Evolutionary conservation across 2,888 invertebrate genomes (phyloP), one percentile per base, ranked within the genome.

Genomic region (Ennomos fuscantarius): DNA sequence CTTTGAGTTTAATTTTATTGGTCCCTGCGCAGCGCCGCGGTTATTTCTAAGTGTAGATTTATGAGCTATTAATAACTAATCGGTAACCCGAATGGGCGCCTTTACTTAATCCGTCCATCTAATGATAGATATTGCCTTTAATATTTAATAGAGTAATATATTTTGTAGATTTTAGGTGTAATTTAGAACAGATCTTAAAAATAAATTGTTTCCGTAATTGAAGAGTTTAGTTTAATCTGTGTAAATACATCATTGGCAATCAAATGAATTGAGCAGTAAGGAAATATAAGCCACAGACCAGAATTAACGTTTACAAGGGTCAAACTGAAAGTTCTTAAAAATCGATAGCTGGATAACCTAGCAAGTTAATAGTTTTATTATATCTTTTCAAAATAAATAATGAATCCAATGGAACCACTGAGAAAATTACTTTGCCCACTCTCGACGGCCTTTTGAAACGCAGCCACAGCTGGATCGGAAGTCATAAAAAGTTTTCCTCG

Each of bases 101-200:
- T 91, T 90, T 81, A 89, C 87, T 87, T 88, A 89, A 91, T 92
- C 92, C 92, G 92, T 92, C 92, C 92, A 89, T 91, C 84, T 91
- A 89, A 89, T 82, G 80, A 87, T 91, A 91, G 89, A 91, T 88
- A 89, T 92, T 92, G 91, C 92, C 91, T 92, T 91, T 91, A 92
- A 90, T 90, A 89, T 90, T 89, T 91, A 91, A 89, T 91, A 91
- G 87, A 92, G 87, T 89, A 91, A 92, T 91, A 92, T 91, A 91
- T 91, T 91, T 92, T 90, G 89, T 92, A 91, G 89, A 84, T 72
- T 84, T 81, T 89, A 89, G 86, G 76, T 75, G 72, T 85, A 81
- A 81, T 79, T 85, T 87, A 87, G 86, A 76, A 76, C 72, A 81
- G 82, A 83, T 88, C 81, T 83, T 84, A 87, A 83, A 78, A 82